Percentiles rank a stretch among this genome's conserved stretches.
Conservation (phyloP, 2,113 vertebrate species). For the Saguinus imperator region DNA sequence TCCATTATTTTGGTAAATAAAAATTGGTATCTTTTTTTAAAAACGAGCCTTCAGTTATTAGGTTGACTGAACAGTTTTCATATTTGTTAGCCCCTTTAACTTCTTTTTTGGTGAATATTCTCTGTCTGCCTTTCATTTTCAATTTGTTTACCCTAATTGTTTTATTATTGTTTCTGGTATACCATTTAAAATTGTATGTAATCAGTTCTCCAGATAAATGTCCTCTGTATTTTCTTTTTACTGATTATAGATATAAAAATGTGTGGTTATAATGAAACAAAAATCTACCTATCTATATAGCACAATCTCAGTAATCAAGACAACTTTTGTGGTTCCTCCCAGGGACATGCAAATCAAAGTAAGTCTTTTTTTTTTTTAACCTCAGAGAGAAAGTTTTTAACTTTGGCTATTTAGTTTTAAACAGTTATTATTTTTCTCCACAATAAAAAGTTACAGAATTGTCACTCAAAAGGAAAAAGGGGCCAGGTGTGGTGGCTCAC, state of each 20-base stretch:
- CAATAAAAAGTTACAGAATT: neutral
- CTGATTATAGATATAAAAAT: neutral
- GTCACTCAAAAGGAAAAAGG: slow-evolving; percentile 2
- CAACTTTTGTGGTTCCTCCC: neutral
- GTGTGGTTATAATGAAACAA: neutral
- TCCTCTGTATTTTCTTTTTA: neutral
- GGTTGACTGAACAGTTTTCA: neutral
- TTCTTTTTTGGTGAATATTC: neutral
- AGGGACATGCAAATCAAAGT: neutral
- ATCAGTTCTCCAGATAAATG: neutral
- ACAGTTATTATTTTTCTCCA: neutral
- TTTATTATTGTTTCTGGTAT: slow-evolving; percentile 25
- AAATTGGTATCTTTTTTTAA: neutral
- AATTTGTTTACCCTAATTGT: neutral
- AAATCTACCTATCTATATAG: neutral
- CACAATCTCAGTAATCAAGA: neutral
- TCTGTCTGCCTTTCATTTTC: neutral
- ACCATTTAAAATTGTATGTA: neutral
- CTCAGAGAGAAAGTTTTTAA: neutral
- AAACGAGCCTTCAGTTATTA: neutral
- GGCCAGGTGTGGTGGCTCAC: neutral
- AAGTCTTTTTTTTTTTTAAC: neutral
- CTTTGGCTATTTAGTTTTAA: neutral
- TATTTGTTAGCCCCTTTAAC: neutral
- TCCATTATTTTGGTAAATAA: neutral